A percentile compares a stretch with the other conserved stretches of the same genome.
phyloP scores from a whole-genome alignment of 1,140 invertebrate genomes.

The Platorchestia sp. region DNA sequence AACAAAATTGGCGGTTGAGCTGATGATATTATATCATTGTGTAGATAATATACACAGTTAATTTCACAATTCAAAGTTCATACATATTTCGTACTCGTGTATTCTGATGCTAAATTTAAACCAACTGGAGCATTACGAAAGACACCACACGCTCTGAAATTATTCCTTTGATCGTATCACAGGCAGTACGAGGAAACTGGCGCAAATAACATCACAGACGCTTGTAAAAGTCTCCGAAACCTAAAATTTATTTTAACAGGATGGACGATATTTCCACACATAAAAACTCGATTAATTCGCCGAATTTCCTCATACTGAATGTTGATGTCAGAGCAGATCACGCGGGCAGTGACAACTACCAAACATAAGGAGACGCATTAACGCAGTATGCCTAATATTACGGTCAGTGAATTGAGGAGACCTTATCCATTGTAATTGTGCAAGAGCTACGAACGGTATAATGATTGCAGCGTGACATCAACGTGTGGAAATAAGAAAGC shows the following conservation, averaged over 20 bases:
- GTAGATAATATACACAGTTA: too few species aligned
- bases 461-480: not conserved
- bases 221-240: not conserved
- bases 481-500: not conserved
- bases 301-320: not conserved
- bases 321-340: not conserved
- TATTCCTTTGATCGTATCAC: too few species aligned
- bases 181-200: not conserved
- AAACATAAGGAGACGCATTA: not conserved
- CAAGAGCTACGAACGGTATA: not conserved
- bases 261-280: not conserved
- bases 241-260: not conserved
- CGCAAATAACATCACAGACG: not conserved
- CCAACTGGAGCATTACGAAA: too few species aligned
- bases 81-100: too few species aligned
- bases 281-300: not conserved
- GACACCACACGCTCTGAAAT: too few species aligned
- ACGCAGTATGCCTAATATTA: not conserved
- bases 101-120: too few species aligned
- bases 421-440: not conserved
- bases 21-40: too few species aligned
- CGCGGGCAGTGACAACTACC: not conserved
- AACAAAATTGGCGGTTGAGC: too few species aligned
- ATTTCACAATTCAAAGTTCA: too few species aligned
- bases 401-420: not conserved